phyloP scores from a whole-genome alignment of 2,113 vertebrate genomes.

The Cricetomys ansorgei region DNA sequence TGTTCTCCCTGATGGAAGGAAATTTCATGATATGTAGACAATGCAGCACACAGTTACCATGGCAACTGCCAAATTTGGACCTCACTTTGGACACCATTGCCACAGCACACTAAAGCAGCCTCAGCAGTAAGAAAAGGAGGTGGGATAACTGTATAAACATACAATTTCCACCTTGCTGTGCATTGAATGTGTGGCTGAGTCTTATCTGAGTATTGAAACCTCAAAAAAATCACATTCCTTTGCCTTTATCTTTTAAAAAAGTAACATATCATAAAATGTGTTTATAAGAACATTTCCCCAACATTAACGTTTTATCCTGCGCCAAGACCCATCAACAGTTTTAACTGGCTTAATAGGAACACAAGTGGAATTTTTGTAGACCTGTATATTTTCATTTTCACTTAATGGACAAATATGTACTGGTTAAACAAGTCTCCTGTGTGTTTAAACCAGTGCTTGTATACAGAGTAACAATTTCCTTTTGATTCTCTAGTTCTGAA shows the following conservation, averaged over 20 bases:
- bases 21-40: not conserved
- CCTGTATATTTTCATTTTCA: not conserved
- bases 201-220: not conserved
- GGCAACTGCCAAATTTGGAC: not conserved
- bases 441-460: rapidly evolving
- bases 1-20: not conserved
- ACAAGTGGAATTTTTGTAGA: not conserved
- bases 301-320: not conserved
- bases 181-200: not conserved
- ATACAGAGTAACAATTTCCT: not conserved
- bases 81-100: not conserved
- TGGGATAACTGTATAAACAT: too few species aligned
- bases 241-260: constrained; percentile 23
- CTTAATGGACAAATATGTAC: not conserved
- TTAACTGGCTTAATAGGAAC: not conserved
- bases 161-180: not conserved
- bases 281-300: constrained; percentile 32
- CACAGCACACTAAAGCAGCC: not conserved
- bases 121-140: not conserved
- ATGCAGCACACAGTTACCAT: rapidly evolving
- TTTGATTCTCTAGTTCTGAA: not conserved
- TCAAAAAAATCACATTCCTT: not conserved
- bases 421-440: not conserved
- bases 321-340: not conserved
- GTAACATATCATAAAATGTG: not conserved